These are phyloP conservation scores for Leucoraja erinaceus DNA, from an alignment of 2,113 vertebrate genomes.

Conservation along the genomic window DNA sequence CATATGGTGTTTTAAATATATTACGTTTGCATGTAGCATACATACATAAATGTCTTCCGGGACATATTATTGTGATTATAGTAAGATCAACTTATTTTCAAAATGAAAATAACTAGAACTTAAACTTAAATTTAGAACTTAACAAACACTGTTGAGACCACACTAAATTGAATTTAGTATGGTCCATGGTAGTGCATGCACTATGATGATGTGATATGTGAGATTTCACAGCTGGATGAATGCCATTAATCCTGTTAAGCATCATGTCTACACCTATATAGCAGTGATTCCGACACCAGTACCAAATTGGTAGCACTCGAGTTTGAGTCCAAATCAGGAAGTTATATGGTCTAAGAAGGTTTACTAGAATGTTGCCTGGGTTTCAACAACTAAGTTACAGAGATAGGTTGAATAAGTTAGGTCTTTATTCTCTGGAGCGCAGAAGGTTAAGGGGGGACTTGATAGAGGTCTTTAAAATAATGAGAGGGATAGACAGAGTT, in stretches of 20 bases:
- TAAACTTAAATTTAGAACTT: neutral
- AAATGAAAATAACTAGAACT: neutral
- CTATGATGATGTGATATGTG: neutral
- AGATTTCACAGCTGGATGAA: conserved; percentile 3
- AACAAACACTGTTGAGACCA: neutral
- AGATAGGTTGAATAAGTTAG: too few species aligned
- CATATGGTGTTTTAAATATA: neutral
- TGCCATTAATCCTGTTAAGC: neutral
- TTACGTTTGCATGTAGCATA: neutral
- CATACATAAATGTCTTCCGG: neutral
- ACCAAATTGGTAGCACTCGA: neutral
- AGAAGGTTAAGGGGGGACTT: too few species aligned
- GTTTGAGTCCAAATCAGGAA: neutral
- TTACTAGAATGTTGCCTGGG: too few species aligned
- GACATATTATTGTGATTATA: neutral
- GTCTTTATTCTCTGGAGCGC: too few species aligned
- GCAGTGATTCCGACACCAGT: neutral
- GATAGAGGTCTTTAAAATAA: too few species aligned
- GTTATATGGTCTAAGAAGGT: neutral
- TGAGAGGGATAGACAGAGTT: too few species aligned
- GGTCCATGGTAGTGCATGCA: neutral
- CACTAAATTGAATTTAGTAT: neutral
- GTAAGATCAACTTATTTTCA: neutral
- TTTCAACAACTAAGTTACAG: too few species aligned
- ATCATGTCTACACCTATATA: neutral